Base-by-base conservation (phyloP, 2,113 vertebrate genomes). In the Greenwoodochromis staneri region DNA sequence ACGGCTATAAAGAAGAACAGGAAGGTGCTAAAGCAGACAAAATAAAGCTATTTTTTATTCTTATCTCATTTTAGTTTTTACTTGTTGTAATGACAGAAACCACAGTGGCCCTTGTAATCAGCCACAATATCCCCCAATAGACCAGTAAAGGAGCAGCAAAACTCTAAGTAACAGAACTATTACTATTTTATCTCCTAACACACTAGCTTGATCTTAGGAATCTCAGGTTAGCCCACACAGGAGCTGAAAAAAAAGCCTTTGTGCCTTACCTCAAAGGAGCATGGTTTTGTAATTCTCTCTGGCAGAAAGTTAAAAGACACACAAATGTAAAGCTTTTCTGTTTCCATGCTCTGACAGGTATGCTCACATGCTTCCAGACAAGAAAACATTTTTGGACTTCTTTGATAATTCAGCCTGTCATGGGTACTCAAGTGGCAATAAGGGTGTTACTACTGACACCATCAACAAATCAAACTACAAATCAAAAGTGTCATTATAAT, bases 141-240 rank as follows among this genome's bases (percentile, higher is more conserved):
- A 81, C n/a, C 61, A 84, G 40, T 76, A 71, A 88, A 57, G 47
- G 42, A 80, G 82, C 78, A 87, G 80, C 80, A 86, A 81, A 86
- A 54, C 49, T 51, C 53, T 31, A 55, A 29, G 45, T 88, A 90
- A 90, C 63, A 83, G 82, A 31, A 31, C 34, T 80, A 83, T 91
- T 82, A 76, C 38, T 21, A 17, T 34, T 21, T 61, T 54, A 87
- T 83, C 57, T 85, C 86, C 66, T 61, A 90, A 82, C 63, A 59
- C 69, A 80, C 57, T 0, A 17, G 80, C 34, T 89, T 85, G 86
- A 90, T 88, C 85, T 81, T 3, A 53, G 27, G 29, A 63, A 87
- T 91, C 83, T 85, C 40, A 63, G 85, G 87, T 88, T 78, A 89
- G 63, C 83, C 82, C 90, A 87, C 83, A 89, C 90, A 88, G 69